Evolutionary conservation across 1,140 invertebrate genomes (phyloP).

Genomic region (Drosophila rufa): DNA sequence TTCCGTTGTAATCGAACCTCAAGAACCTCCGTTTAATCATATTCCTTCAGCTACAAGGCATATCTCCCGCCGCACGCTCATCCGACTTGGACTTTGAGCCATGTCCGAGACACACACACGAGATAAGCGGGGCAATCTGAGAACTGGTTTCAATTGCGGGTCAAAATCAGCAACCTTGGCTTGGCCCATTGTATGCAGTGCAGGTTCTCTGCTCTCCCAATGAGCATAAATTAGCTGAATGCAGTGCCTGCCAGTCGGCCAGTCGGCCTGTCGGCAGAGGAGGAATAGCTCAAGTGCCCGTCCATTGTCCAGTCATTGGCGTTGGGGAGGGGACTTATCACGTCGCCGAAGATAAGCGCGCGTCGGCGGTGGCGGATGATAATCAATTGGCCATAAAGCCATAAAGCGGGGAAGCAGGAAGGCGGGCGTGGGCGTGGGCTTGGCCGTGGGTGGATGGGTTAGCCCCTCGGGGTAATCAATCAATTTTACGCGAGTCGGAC

Average conservation of each 20-base stretch:
- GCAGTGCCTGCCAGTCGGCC: not conserved
- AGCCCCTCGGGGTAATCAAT: slow-evolving; percentile 27
- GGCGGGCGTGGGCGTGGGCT: not conserved
- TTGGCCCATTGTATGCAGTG: slow-evolving; percentile 34
- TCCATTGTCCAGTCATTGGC: slow-evolving; percentile 37
- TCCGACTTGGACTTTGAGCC: slow-evolving; percentile 40
- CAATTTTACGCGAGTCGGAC: slow-evolving; percentile 35
- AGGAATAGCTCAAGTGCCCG: slow-evolving; percentile 5
- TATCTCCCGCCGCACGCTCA: not conserved
- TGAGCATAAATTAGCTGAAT: slow-evolving; percentile 31
- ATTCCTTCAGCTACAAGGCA: not conserved
- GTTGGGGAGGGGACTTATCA: slow-evolving; percentile 18
- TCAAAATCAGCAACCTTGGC: slow-evolving; percentile 39
- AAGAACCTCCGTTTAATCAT: not conserved
- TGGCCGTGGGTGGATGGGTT: not conserved
- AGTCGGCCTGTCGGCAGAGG: not conserved
- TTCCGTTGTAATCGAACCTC: not conserved
- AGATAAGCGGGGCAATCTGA: slow-evolving; percentile 35
- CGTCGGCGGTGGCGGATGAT: slow-evolving; percentile 19
- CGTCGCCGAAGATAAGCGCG: slow-evolving; percentile 12
- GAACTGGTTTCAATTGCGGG: slow-evolving; percentile 49
- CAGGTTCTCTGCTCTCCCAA: slow-evolving; percentile 13
- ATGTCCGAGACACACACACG: slow-evolving; percentile 14
- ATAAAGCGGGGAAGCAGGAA: not conserved
- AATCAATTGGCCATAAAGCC: slow-evolving; percentile 53